Evolutionary conservation across 2,113 vertebrate species (phyloP), one percentile per base, ranked within the genome.

Genomic region (Lutjanus erythropterus): DNA sequence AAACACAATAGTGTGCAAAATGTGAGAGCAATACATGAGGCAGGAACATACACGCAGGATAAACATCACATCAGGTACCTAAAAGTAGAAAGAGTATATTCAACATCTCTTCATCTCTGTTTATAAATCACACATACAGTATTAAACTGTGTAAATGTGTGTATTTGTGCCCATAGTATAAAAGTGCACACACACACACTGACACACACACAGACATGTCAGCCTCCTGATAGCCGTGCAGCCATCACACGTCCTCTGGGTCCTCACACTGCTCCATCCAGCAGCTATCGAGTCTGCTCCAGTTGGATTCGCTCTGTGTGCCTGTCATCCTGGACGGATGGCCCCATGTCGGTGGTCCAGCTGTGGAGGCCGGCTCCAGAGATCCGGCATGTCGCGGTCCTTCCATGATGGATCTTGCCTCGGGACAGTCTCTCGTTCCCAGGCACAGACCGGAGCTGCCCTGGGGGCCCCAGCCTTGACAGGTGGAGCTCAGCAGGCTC

Each of bases 401-500:
- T 39, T 84, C 61, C 41, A 2, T 88, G 87, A 91, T 91, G 61
- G 81, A 89, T 93, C 87, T 87, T 31, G 83, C 82, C 86, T 83
- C 42, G 3, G 74, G 88, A 86, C 76, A 41, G 65, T 41, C 71
- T 82, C 71, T 74, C 68, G 35, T 82, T 89, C 77, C 44, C 11
- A 60, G 84, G 86, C 90, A 81, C 82, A 86, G 86, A 83, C 70
- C 49, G 27, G 60, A 35, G 77, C 65, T 69, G 83, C 84, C 89
- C 83, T 1, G 84, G 86, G 80, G 90, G 83, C 64, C 56, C 31
- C 62, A 62, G 78, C 85, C 60, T 65, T 90, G 88, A 89, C 92
- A 93, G 92, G 92, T 93, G 92, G 88, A 89, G 86, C 91, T 92
- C 89, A 91, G 90, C 88, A 60, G 86, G 86, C 88, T 86, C 77